These are phyloP conservation scores for Agapornis roseicollis DNA, from an alignment of 2,113 vertebrate genomes.

Conservation along the genomic window DNA sequence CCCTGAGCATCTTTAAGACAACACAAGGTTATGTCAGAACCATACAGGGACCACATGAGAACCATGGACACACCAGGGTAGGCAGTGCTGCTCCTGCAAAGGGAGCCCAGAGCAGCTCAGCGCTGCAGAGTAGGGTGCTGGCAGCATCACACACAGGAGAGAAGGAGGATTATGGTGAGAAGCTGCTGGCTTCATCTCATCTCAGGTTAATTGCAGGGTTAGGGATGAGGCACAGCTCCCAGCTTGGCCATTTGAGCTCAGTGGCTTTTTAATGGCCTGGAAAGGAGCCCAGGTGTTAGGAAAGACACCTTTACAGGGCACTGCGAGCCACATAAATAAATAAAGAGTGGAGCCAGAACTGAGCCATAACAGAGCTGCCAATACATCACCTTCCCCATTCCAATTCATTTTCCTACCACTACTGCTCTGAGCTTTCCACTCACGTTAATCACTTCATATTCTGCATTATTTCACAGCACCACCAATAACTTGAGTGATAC, in stretches of 20 bases:
- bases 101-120: background rate
- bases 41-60: background rate
- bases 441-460: background rate
- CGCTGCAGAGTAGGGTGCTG: background rate
- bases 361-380: background rate
- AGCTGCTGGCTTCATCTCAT: background rate
- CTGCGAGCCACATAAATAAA: background rate
- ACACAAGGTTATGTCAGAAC: background rate
- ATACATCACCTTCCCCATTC: background rate
- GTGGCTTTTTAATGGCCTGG: conserved; percentile 31
- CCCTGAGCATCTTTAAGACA: background rate
- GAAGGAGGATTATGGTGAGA: rapidly evolving
- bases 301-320: conserved; percentile 7
- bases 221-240: background rate
- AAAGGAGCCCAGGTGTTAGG: background rate
- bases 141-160: background rate
- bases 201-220: conserved; percentile 34
- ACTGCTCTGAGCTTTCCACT: background rate
- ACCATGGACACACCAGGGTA: background rate
- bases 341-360: conserved; percentile 2
- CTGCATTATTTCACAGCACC: background rate
- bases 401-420: background rate
- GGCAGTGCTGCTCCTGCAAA: rapidly evolving
- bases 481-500: background rate
- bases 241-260: background rate